Evolutionary conservation across 2,888 invertebrate genomes (phyloP).

Genomic region (Drosophila prostipennis): DNA sequence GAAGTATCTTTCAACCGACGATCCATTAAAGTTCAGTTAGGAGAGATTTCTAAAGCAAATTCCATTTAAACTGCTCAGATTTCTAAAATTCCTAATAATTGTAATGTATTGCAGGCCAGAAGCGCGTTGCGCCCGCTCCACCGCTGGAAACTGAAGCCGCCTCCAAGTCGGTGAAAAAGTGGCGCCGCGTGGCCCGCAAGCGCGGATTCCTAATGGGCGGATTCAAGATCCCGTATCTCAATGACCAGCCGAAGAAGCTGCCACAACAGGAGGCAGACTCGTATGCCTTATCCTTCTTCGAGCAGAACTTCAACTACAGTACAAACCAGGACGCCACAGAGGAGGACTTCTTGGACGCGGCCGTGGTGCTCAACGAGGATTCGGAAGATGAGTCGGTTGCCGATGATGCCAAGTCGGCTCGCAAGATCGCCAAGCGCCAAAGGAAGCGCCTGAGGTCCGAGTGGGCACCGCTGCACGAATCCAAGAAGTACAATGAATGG

Average conservation of each 20-base stretch:
- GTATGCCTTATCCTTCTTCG: constrained; percentile 65
- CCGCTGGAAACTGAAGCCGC: constrained; percentile 8
- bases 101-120: constrained; percentile 34
- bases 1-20: too few species aligned
- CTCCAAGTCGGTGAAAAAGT: constrained; percentile 63
- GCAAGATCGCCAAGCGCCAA: constrained; percentile 52
- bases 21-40: too few species aligned
- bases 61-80: too few species aligned
- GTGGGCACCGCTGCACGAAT: constrained; percentile 42
- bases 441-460: constrained; percentile 59
- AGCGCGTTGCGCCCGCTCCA: constrained; percentile 42
- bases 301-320: constrained; percentile 58
- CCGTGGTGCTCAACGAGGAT: constrained; percentile 16
- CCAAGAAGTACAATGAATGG: constrained; percentile 57
- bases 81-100: background rate
- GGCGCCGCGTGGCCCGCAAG: constrained; percentile 60
- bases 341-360: constrained; percentile 17
- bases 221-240: constrained; percentile 50
- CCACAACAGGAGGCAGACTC: constrained; percentile 64
- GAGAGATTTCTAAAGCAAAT: too few species aligned
- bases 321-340: constrained; percentile 47
- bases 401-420: constrained; percentile 52
- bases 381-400: constrained; percentile 39
- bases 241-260: constrained; percentile 30
- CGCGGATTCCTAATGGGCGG: constrained; percentile 64